Evolutionary conservation across 2,888 invertebrate species (phyloP).

Genomic region (Xanthostigma xanthostigma): DNA sequence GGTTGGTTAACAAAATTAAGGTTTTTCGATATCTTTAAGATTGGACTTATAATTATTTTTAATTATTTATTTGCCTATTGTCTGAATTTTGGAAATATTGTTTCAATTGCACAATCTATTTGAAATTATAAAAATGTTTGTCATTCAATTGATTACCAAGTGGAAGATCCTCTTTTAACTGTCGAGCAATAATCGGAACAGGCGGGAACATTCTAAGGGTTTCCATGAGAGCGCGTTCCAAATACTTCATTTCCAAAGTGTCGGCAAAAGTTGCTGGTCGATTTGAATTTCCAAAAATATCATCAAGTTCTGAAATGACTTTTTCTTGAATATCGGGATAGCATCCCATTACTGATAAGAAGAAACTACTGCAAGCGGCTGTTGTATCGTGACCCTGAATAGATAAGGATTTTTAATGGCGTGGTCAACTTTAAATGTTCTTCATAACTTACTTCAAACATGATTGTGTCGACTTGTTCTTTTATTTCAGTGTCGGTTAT

Average conservation of each 20-base stretch:
- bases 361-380: slow-evolving; percentile 77
- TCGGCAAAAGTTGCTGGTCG: slow-evolving; percentile 62
- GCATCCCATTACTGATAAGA: slow-evolving; percentile 65
- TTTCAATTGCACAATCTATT: too few relatives aligned
- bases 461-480: slow-evolving; percentile 76
- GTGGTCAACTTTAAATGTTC: not conserved
- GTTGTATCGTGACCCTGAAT: slow-evolving; percentile 65
- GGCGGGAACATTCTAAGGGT: slow-evolving; percentile 65
- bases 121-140: too few relatives aligned
- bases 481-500: slow-evolving; percentile 68
- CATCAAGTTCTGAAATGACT: slow-evolving; percentile 57
- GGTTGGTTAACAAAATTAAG: too few relatives aligned
- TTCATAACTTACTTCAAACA: slow-evolving; percentile 54
- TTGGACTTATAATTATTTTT: too few relatives aligned
- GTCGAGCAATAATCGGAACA: slow-evolving; percentile 62
- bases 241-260: slow-evolving; percentile 65
- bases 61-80: too few relatives aligned
- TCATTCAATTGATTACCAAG: slow-evolving; percentile 30
- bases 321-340: slow-evolving; percentile 64
- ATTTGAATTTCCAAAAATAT: slow-evolving; percentile 65
- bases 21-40: too few relatives aligned
- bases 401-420: not conserved
- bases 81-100: too few relatives aligned
- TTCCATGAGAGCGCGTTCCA: slow-evolving; percentile 66
- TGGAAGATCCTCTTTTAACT: slow-evolving; percentile 52